phyloP scores from a whole-genome alignment of 1,140 invertebrate genomes.

The Leptopilina clavipes region DNA sequence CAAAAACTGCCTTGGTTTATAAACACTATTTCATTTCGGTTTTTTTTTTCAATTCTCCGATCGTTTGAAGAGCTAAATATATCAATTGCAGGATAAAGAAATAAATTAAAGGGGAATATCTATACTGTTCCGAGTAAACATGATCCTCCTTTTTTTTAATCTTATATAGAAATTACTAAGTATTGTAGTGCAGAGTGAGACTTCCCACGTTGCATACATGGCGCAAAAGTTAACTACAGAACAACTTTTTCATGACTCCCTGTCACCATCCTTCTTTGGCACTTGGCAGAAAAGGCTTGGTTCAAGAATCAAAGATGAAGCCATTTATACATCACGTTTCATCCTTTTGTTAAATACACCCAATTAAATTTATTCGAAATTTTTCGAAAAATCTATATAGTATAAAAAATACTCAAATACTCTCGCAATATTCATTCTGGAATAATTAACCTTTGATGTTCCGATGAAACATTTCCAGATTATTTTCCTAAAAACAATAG shows the following conservation, averaged over 20 bases:
- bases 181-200: slow-evolving; percentile 32
- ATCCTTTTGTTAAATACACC: background rate
- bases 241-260: slow-evolving; percentile 32
- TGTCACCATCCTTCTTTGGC: slow-evolving; percentile 33
- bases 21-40: background rate
- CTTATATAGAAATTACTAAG: slow-evolving; percentile 8
- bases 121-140: slow-evolving; percentile 3
- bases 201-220: slow-evolving; percentile 34
- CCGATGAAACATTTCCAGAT: too few species aligned
- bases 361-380: background rate
- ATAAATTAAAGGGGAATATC: background rate
- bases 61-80: slow-evolving; percentile 2
- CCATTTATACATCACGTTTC: slow-evolving; percentile 30
- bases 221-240: slow-evolving; percentile 32
- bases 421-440: too few species aligned
- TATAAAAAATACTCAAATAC: too few species aligned
- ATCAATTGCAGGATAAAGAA: background rate
- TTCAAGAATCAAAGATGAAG: slow-evolving; percentile 26
- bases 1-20: background rate
- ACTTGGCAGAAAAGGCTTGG: slow-evolving; percentile 25
- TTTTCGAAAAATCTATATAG: too few species aligned
- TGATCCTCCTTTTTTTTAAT: background rate
- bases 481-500: too few species aligned
- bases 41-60: background rate
- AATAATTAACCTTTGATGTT: too few species aligned